A percentile compares a stretch with the other conserved stretches of the same genome.
These are phyloP conservation scores for Diorhabda sublineata DNA, from an alignment of 1,140 invertebrate species.

Conservation along the genomic window DNA sequence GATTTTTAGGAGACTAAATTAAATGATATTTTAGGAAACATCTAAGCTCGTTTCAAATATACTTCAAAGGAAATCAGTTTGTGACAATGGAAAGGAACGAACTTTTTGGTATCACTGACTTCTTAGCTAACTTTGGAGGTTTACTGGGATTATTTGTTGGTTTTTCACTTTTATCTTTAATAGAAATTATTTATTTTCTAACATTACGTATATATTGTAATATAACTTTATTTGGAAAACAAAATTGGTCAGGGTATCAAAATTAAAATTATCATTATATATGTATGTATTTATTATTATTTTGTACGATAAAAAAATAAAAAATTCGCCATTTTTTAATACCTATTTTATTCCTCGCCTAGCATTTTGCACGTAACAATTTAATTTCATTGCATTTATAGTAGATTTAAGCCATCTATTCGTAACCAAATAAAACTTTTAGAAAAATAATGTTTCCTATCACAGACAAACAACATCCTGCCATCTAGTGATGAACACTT, in stretches of 20 bases:
- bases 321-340: no score
- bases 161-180: slow-evolving; percentile 59
- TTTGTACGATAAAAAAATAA: no score
- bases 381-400: no score
- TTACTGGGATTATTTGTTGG: slow-evolving; percentile 62
- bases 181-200: slow-evolving; percentile 61
- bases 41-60: slow-evolving; percentile 48
- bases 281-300: no score
- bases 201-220: slow-evolving; percentile 50
- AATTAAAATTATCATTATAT: neutral
- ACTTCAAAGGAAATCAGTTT: slow-evolving; percentile 61
- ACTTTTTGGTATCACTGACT: slow-evolving; percentile 58
- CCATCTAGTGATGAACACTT: no score
- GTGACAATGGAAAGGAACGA: slow-evolving; percentile 58
- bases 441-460: no score
- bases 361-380: no score
- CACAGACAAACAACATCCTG: no score
- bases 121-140: slow-evolving; percentile 62
- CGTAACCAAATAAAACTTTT: no score
- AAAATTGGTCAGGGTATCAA: slow-evolving; percentile 25
- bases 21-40: slow-evolving; percentile 37
- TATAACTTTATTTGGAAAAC: slow-evolving; percentile 28
- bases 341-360: no score
- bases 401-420: no score
- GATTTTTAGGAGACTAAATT: no score